phyloP scores from a whole-genome alignment of 1,140 invertebrate species.

The Scylla paramamosain region DNA sequence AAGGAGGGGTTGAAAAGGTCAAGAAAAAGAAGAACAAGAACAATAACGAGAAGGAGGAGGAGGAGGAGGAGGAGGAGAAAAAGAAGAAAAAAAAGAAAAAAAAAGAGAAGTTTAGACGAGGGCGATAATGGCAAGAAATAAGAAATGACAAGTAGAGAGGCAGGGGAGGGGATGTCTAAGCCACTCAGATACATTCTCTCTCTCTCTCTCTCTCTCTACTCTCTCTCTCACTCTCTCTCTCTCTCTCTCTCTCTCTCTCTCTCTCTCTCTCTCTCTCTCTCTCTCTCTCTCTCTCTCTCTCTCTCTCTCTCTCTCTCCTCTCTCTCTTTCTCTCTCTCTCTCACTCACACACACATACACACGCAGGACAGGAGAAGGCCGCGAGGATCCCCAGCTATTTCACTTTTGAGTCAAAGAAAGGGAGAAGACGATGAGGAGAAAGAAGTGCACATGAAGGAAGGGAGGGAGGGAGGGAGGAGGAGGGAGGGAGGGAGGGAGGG shows the following conservation, averaged over 20 bases:
- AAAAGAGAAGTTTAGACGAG: too few species aligned
- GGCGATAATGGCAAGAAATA: not conserved
- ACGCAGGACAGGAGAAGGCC: too few species aligned
- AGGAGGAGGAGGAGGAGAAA: not conserved
- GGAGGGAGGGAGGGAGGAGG: not conserved
- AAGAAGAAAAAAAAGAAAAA: not conserved
- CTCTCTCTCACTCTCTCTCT: too few species aligned
- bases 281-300: too few species aligned
- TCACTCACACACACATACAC: too few species aligned
- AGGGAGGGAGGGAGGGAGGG: not conserved
- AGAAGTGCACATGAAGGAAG: not conserved
- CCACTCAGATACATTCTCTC: not conserved
- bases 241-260: constrained; percentile 46
- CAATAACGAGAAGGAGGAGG: not conserved
- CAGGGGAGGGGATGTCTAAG: not conserved
- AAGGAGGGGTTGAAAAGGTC: not conserved
- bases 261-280: constrained; percentile 14
- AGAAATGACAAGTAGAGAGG: not conserved
- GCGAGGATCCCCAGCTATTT: too few species aligned
- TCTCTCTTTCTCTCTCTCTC: too few species aligned
- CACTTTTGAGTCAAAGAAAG: too few species aligned
- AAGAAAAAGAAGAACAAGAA: not conserved
- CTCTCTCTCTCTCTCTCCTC: too few species aligned
- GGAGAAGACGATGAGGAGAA: too few species aligned
- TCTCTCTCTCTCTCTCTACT: constrained; percentile 44